Evolutionary conservation across 2,113 vertebrate genomes (phyloP).

Genomic region (Amia ocellicauda): DNA sequence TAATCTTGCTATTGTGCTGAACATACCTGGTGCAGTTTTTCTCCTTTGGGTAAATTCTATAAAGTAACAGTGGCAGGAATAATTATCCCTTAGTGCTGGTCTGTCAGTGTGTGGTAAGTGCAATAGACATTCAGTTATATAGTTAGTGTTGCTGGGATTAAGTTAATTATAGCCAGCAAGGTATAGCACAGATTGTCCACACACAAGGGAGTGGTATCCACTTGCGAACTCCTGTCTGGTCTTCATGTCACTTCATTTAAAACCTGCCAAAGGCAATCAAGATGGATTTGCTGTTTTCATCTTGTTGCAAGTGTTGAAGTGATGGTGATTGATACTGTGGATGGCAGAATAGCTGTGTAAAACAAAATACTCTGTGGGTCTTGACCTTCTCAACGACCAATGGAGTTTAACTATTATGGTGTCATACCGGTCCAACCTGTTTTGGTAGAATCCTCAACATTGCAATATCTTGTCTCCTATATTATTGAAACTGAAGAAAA

Average conservation of each 20-base stretch:
- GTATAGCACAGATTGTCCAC: constrained; percentile 38
- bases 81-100: neutral
- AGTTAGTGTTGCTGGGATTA: constrained; percentile 34
- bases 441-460: too few species aligned
- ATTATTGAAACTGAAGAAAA: too few species aligned
- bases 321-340: neutral
- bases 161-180: constrained; percentile 40
- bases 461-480: too few species aligned
- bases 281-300: constrained; percentile 1
- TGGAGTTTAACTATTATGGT: too few species aligned
- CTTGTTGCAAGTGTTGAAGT: neutral
- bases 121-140: constrained; percentile 23
- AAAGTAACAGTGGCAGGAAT: neutral
- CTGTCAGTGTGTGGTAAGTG: constrained; percentile 17
- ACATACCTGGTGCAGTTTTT: too few species aligned
- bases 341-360: neutral
- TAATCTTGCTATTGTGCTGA: too few species aligned
- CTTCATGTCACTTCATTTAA: neutral
- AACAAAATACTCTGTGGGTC: too few species aligned
- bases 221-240: neutral
- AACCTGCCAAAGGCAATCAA: neutral
- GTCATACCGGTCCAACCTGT: too few species aligned
- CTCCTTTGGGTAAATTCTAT: neutral
- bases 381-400: too few species aligned
- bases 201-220: constrained; percentile 13